These are phyloP conservation scores for Thymelicus acteon DNA, from an alignment of 2,888 invertebrate species.

Conservation along the genomic window DNA sequence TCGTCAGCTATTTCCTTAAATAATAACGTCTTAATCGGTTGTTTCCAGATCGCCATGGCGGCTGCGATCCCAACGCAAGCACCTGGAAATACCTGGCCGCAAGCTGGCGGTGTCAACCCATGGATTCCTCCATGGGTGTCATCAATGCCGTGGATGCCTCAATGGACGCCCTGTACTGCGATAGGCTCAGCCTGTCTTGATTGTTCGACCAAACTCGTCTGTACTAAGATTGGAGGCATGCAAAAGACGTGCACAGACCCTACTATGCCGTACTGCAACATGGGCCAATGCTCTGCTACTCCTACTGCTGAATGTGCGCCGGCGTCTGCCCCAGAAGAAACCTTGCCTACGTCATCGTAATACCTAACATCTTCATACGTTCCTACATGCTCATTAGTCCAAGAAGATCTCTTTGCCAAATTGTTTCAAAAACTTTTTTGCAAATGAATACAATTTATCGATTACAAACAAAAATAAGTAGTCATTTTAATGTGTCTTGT, in stretches of 20 bases:
- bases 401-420: too few relatives aligned
- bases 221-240: conserved; percentile 72
- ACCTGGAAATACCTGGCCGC: conserved; percentile 43
- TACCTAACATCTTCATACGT: background rate
- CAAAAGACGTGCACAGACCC: conserved; percentile 69
- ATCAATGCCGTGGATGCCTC: conserved; percentile 69
- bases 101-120: conserved; percentile 58
- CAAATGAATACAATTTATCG: too few relatives aligned
- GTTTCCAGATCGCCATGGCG: conserved; percentile 60
- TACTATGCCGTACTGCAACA: conserved; percentile 71
- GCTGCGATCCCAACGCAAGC: conserved; percentile 60
- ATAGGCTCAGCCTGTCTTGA: conserved; percentile 66
- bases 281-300: conserved; percentile 77
- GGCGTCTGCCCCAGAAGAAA: conserved; percentile 24
- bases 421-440: too few relatives aligned
- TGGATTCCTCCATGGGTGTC: conserved; percentile 76
- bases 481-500: too few relatives aligned
- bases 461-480: too few relatives aligned
- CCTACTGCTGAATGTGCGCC: conserved; percentile 67
- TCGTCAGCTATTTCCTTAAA: too few relatives aligned
- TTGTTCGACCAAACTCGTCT: conserved; percentile 68
- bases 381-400: too few relatives aligned
- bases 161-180: conserved; percentile 68
- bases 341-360: too few relatives aligned
- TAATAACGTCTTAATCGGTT: background rate